Evolutionary conservation across 2,888 invertebrate genomes (phyloP).

Genomic region (Tortrix viridana): DNA sequence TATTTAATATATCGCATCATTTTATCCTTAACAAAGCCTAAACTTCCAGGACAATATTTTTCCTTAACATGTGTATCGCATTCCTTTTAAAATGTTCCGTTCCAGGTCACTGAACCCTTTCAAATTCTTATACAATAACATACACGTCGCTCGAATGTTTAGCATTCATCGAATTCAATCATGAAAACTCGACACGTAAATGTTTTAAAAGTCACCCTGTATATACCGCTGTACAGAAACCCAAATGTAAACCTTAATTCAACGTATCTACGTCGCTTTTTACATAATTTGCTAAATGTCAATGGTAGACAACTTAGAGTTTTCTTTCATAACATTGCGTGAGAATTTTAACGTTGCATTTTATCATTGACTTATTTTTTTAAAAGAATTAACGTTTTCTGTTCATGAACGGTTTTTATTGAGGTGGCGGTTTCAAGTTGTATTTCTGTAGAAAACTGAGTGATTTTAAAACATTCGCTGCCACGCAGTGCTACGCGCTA

Average conservation of each 20-base stretch:
- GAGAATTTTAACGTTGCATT: conserved; percentile 59
- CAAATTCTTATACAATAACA: conserved; percentile 20
- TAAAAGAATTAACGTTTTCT: conserved; percentile 9
- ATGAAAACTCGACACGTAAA: conserved; percentile 53
- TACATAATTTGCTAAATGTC: neutral
- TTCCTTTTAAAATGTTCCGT: conserved; percentile 3
- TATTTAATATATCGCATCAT: too few species aligned
- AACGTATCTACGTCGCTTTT: neutral
- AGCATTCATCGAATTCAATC: conserved; percentile 43
- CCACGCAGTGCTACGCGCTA: too few species aligned
- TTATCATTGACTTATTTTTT: conserved; percentile 43
- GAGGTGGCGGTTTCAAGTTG: neutral
- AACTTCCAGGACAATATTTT: neutral
- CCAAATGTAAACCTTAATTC: neutral
- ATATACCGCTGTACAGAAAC: neutral
- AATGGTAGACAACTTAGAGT: conserved; percentile 38
- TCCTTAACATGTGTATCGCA: neutral
- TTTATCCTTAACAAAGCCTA: too few species aligned
- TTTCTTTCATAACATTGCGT: conserved; percentile 65
- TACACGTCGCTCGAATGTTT: conserved; percentile 23
- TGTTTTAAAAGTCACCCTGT: conserved; percentile 41
- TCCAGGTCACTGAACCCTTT: conserved; percentile 26
- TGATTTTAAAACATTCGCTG: too few species aligned
- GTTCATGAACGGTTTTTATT: neutral
- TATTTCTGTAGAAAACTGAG: too few species aligned